Evolutionary conservation across 1,140 invertebrate species (phyloP), one percentile per base, ranked within the genome.

Genomic region (Bombus pascuorum): DNA sequence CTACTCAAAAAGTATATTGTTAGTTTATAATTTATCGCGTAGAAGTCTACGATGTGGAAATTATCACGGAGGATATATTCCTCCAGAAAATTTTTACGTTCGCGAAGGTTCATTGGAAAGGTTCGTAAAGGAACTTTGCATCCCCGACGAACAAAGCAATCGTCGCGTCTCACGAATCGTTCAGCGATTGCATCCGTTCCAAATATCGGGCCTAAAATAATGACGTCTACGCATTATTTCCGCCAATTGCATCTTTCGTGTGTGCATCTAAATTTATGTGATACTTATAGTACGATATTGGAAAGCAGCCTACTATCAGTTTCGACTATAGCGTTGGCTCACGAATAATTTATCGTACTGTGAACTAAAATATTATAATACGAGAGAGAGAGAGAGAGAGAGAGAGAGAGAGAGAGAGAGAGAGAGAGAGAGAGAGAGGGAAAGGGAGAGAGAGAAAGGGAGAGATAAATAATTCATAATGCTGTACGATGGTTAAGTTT

Each of bases 261-360:
- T 37, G 39, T 4, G 59, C 3, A 28, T 81, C 68, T 44, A 44
- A 62, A 74, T 62, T 74, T 34, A 34, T 28, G 22, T 34, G 80
- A 73, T 44, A 72, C 28, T 59, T 74, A 44, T 44, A 73, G 70
- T 32, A n/a, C n/a, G n/a, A 62, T 62, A 74, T 39, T 53, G 65
- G 42, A 70, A 47, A 37, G 44, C 25, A 5, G 44, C 39, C 62
- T 79, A 37, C 34, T 37, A 66, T 39, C 9, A 42, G 15, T 10
- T 44, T 25, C 13, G n/a, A 9, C 32, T 79, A 12, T 68, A 10
- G 13, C 47, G 47, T 22, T 53, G 5, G 6, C 22, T 25, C 32
- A 25, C 22, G 68, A 28, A 39, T 39, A 44, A 47, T 68, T 44
- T 8, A 79, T 34, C 62, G 10, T 13, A 28, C 25, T 25, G 22